Base-by-base conservation (phyloP, 1,140 invertebrate species). In the Tetragonula clypearis region DNA sequence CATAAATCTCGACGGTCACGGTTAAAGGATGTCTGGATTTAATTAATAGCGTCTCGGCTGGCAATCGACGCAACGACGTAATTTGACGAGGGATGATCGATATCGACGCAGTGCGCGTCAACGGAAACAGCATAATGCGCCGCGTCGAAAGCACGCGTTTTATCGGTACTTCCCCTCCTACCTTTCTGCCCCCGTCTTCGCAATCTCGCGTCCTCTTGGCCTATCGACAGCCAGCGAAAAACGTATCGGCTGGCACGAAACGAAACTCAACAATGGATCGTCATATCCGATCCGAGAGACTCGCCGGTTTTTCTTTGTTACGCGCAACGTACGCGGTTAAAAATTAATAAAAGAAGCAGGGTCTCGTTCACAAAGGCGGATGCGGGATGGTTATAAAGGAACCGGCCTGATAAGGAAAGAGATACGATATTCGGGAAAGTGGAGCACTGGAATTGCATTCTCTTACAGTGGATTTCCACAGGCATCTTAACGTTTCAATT, bases 21-120 rank as follows among this genome's bases (percentile, higher is more conserved):
- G 88, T 88, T 86, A 88, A 86, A 88, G 79, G 65, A 35, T 78
- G 79, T 73, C 80, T 68, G 35, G 41, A 88, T 88, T 88, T 88
- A 89, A 89, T 89, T 89, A 88, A 89, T 79, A 82, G 35, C 71
- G 41, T 73, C 76, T 85, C 69, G 65, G 17, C 78, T 74, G 55
- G 65, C 53, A 49, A 73, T 62, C 60, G 73, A 60, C n/a, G 80
- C 56, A 83, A 62, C 77, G 86, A 35, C 30, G n/a, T 65, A 76
- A 87, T 72, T 79, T 60, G 53, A 80, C 66, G 58, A 30, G 41
- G 55, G 41, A 49, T 84, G 74, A 80, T 78, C 82, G 66, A 80
- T 75, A 87, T 62, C 62, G 62, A 41, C 62, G n/a, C 73, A 49
- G 77, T 84, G 77, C 49, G 30, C 49, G 72, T 68, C 76, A 17